Conservation (phyloP, 2,888 invertebrate species). For the Caenorhabditis doughertyi region DNA sequence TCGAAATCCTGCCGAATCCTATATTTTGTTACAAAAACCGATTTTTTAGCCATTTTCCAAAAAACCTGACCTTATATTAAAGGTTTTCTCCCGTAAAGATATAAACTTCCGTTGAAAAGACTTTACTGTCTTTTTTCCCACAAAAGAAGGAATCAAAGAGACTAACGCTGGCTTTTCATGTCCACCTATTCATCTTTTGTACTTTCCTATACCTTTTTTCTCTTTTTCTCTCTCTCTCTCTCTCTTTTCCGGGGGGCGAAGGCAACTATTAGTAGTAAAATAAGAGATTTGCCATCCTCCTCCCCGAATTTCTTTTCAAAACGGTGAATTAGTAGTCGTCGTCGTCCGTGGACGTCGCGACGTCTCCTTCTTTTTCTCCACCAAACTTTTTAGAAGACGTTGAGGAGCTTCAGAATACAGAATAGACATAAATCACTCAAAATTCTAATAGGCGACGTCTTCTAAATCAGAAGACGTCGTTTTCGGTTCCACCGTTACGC, state of each 20-base stretch:
- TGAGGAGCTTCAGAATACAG: not conserved
- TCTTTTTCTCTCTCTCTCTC: not conserved
- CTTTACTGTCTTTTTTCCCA: no score
- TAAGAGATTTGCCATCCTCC: conserved; percentile 24
- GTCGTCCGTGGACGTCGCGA: not conserved
- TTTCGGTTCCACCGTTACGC: conserved; percentile 26
- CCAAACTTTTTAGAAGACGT: not conserved
- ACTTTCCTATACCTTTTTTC: no score
- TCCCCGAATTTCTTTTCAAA: not conserved
- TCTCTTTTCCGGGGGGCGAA: conserved; percentile 3
- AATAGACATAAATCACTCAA: conserved; percentile 28
- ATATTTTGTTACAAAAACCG: no score
- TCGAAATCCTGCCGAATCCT: no score
- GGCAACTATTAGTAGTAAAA: conserved; percentile 31
- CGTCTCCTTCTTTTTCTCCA: not conserved
- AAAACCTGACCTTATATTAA: no score
- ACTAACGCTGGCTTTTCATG: not conserved
- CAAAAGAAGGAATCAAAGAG: no score
- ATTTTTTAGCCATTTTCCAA: no score
- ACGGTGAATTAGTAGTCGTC: conserved; percentile 29
- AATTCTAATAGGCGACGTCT: not conserved
- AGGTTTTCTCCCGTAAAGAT: no score
- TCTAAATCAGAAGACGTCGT: conserved; percentile 8
- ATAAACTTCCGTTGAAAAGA: no score
- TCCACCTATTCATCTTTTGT: conserved; percentile 29